Percentiles rank a stretch among this genome's conserved stretches.
Evolutionary conservation across 2,888 invertebrate genomes (phyloP).

Genomic region (Exephanes ischioxanthus): DNA sequence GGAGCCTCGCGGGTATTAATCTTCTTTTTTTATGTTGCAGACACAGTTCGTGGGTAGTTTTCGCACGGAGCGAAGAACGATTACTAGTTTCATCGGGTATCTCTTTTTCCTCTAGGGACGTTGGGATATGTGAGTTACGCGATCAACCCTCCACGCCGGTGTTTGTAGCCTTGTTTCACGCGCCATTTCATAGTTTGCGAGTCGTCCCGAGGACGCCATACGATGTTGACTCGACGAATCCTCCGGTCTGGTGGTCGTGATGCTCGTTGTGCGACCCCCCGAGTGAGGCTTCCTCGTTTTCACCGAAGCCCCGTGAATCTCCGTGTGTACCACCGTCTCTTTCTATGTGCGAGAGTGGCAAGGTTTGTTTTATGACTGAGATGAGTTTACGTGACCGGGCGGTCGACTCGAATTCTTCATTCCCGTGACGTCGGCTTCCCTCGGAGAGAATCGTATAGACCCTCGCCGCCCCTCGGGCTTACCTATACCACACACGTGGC

Average conservation of each 20-base stretch:
- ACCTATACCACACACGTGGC: slow-evolving; percentile 43
- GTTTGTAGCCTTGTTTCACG: slow-evolving; percentile 61
- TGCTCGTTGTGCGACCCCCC: slow-evolving; percentile 34
- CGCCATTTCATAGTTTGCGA: slow-evolving; percentile 62
- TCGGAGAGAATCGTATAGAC: slow-evolving; percentile 21
- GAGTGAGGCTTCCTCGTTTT: slow-evolving; percentile 53
- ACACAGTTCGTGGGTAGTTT: slow-evolving; percentile 18
- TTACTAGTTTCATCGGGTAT: slow-evolving; percentile 62
- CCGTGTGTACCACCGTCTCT: background rate
- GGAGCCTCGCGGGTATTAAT: background rate
- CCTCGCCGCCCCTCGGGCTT: slow-evolving; percentile 48
- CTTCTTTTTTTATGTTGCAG: background rate
- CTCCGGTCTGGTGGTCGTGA: slow-evolving; percentile 42
- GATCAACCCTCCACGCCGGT: slow-evolving; percentile 10
- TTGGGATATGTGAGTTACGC: background rate
- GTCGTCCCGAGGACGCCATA: slow-evolving; percentile 22
- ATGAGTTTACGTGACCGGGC: slow-evolving; percentile 83
- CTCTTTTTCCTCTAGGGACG: slow-evolving; percentile 39
- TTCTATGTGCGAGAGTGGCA: slow-evolving; percentile 47
- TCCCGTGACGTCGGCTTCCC: slow-evolving; percentile 46
- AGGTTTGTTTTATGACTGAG: slow-evolving; percentile 74
- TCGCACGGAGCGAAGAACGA: slow-evolving; percentile 29
- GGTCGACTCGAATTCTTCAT: slow-evolving; percentile 60
- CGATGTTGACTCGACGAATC: slow-evolving; percentile 51
- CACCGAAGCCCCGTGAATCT: background rate